These are phyloP conservation scores for Hypselothyrea guttata DNA, from an alignment of 2,888 invertebrate species.

Conservation along the genomic window DNA sequence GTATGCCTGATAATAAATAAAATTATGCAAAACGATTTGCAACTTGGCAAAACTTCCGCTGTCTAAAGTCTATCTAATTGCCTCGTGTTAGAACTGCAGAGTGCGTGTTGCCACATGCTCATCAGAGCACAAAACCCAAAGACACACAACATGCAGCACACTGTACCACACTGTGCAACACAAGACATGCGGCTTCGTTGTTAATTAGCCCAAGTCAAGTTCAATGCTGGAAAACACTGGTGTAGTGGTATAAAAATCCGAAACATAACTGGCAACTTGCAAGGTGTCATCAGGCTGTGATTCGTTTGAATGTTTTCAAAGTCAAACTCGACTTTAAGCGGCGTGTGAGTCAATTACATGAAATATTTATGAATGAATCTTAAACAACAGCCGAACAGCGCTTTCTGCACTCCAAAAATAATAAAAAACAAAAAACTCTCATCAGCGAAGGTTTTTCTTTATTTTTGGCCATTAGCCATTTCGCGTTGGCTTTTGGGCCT, in stretches of 20 bases:
- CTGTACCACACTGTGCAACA: slow-evolving; percentile 17
- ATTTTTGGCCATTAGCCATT: slow-evolving; percentile 50
- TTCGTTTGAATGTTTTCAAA: slow-evolving; percentile 43
- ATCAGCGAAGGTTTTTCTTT: slow-evolving; percentile 40
- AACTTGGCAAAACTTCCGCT: too few species aligned
- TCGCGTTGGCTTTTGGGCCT: slow-evolving; percentile 33
- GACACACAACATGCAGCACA: slow-evolving; percentile 5
- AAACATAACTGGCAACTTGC: slow-evolving; percentile 27
- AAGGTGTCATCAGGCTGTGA: slow-evolving; percentile 56
- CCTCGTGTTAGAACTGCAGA: neutral
- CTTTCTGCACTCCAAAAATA: slow-evolving; percentile 11
- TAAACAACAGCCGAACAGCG: slow-evolving; percentile 21
- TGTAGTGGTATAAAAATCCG: slow-evolving; percentile 11
- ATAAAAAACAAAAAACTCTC: slow-evolving; percentile 30
- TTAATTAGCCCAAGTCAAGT: slow-evolving; percentile 68
- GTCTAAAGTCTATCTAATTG: neutral
- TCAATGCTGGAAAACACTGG: slow-evolving; percentile 50
- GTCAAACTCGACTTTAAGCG: slow-evolving; percentile 33
- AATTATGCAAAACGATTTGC: too few species aligned
- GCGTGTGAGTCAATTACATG: slow-evolving; percentile 70
- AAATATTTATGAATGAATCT: slow-evolving; percentile 70
- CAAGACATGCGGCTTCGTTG: slow-evolving; percentile 18
- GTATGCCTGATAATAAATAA: too few species aligned
- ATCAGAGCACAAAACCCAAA: slow-evolving; percentile 37
- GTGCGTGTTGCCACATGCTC: slow-evolving; percentile 30